phyloP scores from a whole-genome alignment of 2,888 invertebrate genomes.

The Caenorhabditis panamensis region DNA sequence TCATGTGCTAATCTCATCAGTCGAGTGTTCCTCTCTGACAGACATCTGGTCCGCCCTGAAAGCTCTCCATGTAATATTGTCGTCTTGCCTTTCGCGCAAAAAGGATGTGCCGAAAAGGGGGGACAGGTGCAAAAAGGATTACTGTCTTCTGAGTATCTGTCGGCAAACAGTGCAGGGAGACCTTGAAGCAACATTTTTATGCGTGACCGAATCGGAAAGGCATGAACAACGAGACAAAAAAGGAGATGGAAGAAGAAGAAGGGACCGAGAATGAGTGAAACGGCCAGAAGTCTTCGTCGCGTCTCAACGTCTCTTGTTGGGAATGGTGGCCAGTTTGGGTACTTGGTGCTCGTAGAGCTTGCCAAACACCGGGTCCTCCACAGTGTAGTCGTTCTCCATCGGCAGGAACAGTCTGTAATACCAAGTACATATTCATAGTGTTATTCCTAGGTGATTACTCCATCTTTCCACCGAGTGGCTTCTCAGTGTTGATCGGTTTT shows the following conservation, averaged over 20 bases:
- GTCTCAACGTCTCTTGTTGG: conserved; percentile 49
- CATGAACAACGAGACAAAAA: neutral
- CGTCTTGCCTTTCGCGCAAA: conserved; percentile 35
- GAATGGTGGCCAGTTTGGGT: conserved; percentile 50
- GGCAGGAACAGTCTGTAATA: conserved; percentile 56
- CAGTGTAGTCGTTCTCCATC: conserved; percentile 53
- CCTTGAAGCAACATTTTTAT: conserved; percentile 47
- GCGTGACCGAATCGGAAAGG: conserved; percentile 33
- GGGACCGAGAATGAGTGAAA: neutral
- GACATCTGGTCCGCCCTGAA: conserved; percentile 39
- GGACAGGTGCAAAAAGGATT: conserved; percentile 52
- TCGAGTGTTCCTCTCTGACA: conserved; percentile 33
- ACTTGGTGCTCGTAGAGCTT: conserved; percentile 54
- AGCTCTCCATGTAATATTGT: conserved; percentile 55
- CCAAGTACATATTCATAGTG: neutral
- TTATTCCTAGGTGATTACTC: conserved; percentile 19
- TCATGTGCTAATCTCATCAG: conserved; percentile 59
- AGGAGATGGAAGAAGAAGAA: neutral
- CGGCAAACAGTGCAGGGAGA: conserved; percentile 32
- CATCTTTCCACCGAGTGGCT: conserved; percentile 35
- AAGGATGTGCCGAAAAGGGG: conserved; percentile 22
- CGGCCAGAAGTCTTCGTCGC: conserved; percentile 2
- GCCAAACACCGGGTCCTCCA: conserved; percentile 62
- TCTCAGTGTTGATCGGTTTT: conserved; percentile 49
- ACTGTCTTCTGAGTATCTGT: conserved; percentile 43